Evolutionary conservation across 2,113 vertebrate genomes (phyloP).

Genomic region (Arenaria interpres): DNA sequence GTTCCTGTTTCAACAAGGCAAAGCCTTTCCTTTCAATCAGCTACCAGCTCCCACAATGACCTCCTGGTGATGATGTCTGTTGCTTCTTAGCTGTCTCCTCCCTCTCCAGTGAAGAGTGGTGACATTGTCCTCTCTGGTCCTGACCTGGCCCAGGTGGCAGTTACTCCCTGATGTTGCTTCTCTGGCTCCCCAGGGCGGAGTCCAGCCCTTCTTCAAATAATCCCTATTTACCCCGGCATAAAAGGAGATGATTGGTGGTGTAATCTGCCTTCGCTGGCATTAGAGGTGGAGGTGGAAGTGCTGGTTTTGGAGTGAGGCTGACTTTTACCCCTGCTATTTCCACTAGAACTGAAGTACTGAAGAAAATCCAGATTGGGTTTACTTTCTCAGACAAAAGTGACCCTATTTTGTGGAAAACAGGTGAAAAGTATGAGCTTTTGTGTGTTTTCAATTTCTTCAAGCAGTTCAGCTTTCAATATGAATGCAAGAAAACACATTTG

Average conservation of each 20-base stretch:
- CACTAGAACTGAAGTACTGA: neutral
- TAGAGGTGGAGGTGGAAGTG: neutral
- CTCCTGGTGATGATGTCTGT: neutral
- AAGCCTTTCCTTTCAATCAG: neutral
- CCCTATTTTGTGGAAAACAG: neutral
- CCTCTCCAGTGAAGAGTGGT: neutral
- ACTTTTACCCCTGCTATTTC: rapidly evolving
- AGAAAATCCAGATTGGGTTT: neutral
- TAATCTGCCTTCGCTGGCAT: neutral
- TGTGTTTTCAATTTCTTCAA: neutral
- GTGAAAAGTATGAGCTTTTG: neutral
- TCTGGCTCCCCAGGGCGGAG: rapidly evolving
- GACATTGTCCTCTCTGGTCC: neutral
- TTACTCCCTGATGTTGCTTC: neutral
- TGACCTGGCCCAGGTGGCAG: neutral
- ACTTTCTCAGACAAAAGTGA: neutral
- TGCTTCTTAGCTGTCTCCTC: neutral
- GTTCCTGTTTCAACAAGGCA: neutral
- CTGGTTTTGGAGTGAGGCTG: neutral
- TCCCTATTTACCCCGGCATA: rapidly evolving
- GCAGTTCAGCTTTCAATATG: neutral
- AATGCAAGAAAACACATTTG: neutral
- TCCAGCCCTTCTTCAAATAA: neutral
- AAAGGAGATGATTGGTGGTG: neutral
- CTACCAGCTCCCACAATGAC: neutral